Evolutionary conservation across 2,113 vertebrate genomes (phyloP).

Genomic region (zebrafish (Danio rerio)): DNA sequence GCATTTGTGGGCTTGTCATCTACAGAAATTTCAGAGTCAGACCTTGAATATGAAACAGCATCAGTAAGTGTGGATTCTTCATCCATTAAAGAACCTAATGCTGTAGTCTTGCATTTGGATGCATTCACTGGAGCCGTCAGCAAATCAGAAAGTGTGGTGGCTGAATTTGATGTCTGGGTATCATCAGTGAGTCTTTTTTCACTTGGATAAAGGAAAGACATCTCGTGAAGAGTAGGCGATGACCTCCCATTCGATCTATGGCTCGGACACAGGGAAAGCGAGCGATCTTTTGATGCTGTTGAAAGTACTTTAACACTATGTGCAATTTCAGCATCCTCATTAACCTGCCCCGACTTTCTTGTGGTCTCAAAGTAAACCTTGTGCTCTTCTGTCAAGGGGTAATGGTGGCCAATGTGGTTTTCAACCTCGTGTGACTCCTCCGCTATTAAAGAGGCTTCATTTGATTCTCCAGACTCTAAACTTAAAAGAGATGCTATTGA

Average conservation of each 20-base stretch:
- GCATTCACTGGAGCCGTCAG: conserved; percentile 8
- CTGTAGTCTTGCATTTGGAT: neutral
- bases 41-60: conserved; percentile 14
- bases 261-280: conserved; percentile 3
- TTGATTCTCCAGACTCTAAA: conserved; percentile 47
- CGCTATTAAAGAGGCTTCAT: conserved; percentile 62
- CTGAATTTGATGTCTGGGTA: neutral
- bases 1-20: neutral
- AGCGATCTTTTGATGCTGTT: conserved; percentile 29
- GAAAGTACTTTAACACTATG: conserved; percentile 15
- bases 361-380: conserved; percentile 31
- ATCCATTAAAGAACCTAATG: conserved; percentile 2
- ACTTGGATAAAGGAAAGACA: neutral
- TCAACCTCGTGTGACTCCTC: conserved; percentile 71
- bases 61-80: neutral
- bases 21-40: neutral
- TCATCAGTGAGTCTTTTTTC: conserved; percentile 12
- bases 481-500: conserved; percentile 48
- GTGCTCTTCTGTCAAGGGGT: conserved; percentile 26
- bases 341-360: conserved; percentile 8
- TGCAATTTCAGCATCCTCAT: conserved; percentile 8
- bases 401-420: conserved; percentile 54
- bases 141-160: neutral
- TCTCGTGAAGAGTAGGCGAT: conserved; percentile 15
- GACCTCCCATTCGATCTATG: conserved; percentile 20